phyloP scores from a whole-genome alignment of 92 coral and sea anemone species.

The Diadumene lineata region DNA sequence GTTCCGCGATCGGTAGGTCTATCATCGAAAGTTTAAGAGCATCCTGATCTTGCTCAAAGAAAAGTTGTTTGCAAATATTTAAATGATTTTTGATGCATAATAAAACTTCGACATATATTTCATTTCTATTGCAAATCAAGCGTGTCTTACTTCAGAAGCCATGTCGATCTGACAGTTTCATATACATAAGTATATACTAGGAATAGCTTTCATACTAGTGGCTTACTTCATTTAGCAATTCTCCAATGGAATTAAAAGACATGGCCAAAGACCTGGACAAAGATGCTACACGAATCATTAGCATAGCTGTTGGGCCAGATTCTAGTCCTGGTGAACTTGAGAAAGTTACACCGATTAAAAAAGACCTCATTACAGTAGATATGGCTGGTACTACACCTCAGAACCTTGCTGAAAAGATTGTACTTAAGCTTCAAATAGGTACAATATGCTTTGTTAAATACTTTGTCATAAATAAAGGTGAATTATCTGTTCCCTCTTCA shows the following conservation, averaged over 20 bases:
- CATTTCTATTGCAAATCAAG: too few relatives aligned
- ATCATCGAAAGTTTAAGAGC: too few relatives aligned
- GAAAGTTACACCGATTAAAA: conserved; percentile 46
- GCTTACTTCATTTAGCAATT: conserved; percentile 10
- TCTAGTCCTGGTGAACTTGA: conserved; percentile 40
- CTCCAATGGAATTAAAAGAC: conserved; percentile 26
- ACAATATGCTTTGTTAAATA: too few relatives aligned
- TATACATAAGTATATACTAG: not conserved
- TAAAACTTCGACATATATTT: too few relatives aligned
- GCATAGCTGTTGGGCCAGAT: conserved; percentile 62
- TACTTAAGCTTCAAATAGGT: conserved; percentile 44
- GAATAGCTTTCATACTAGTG: not conserved
- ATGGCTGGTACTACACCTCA: conserved; percentile 21
- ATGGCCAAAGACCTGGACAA: conserved; percentile 52
- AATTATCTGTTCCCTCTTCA: too few relatives aligned
- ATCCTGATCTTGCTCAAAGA: too few relatives aligned
- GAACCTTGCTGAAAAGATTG: conserved; percentile 22
- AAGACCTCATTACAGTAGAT: conserved; percentile 32
- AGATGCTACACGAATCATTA: conserved; percentile 45
- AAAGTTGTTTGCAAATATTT: too few relatives aligned
- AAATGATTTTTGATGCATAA: too few relatives aligned
- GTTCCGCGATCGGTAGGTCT: too few relatives aligned
- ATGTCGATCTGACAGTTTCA: too few relatives aligned
- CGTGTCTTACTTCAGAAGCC: too few relatives aligned
- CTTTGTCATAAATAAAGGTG: too few relatives aligned